Conservation (phyloP, 2,888 invertebrate genomes). For the Sylvicola fuscatus region DNA sequence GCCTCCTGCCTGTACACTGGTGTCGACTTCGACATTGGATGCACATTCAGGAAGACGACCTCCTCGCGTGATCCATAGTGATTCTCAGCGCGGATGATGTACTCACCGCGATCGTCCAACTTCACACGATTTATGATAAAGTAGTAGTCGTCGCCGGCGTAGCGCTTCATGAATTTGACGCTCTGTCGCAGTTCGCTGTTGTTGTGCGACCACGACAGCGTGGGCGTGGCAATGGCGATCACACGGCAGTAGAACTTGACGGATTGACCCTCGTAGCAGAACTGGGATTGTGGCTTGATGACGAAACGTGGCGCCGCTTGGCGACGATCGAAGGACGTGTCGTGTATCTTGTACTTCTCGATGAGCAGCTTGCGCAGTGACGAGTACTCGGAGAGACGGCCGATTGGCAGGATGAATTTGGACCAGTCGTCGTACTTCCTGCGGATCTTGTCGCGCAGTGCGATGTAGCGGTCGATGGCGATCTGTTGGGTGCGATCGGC, state of each 20-base stretch:
- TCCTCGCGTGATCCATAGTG: slow-evolving; percentile 91
- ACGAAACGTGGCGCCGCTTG: slow-evolving; percentile 98
- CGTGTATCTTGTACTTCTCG: slow-evolving; percentile 92
- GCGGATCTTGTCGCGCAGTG: slow-evolving; percentile 71
- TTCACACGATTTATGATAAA: slow-evolving; percentile 94
- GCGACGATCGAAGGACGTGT: slow-evolving; percentile 86
- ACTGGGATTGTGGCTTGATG: slow-evolving; percentile 86
- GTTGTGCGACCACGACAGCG: slow-evolving; percentile 89
- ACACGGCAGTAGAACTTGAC: slow-evolving; percentile 95
- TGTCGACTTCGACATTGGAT: slow-evolving; percentile 35
- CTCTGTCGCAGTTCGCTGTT: slow-evolving; percentile 86
- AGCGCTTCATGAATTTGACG: slow-evolving; percentile 98
- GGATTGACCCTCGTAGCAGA: slow-evolving; percentile 93
- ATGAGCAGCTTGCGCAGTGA: slow-evolving; percentile 86
- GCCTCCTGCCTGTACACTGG: slow-evolving; percentile 37
- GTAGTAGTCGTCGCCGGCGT: slow-evolving; percentile 88
- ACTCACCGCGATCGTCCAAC: slow-evolving; percentile 90
- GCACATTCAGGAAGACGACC: slow-evolving; percentile 89
- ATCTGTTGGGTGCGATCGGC: slow-evolving; percentile 55
- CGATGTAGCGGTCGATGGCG: slow-evolving; percentile 64
- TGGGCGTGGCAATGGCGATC: slow-evolving; percentile 83
- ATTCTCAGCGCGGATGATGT: slow-evolving; percentile 90
- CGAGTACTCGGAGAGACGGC: slow-evolving; percentile 92
- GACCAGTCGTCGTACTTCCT: slow-evolving; percentile 49
- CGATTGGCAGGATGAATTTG: slow-evolving; percentile 43